These are phyloP conservation scores for Apotomis capreana DNA, from an alignment of 2,888 invertebrate species.

Conservation along the genomic window DNA sequence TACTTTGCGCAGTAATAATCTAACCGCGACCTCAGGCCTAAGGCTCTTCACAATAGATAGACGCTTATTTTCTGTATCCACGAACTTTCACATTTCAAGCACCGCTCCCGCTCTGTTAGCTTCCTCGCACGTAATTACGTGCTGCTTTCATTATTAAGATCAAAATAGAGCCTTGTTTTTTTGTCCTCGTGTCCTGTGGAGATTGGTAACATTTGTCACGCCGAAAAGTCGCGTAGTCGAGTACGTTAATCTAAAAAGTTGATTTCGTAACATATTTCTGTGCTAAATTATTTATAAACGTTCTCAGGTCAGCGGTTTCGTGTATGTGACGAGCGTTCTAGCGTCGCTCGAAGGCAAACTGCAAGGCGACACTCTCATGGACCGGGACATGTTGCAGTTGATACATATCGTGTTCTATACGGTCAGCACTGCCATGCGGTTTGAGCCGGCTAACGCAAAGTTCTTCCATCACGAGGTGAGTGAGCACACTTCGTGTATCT, in stretches of 20 bases:
- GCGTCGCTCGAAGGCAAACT: conserved; percentile 95
- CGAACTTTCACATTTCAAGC: no score
- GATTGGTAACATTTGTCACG: no score
- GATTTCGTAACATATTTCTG: no score
- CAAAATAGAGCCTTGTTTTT: neutral
- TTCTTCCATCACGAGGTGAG: conserved; percentile 97
- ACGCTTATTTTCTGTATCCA: no score
- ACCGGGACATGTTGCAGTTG: conserved; percentile 88
- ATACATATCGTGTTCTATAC: conserved; percentile 96
- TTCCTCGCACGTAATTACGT: no score
- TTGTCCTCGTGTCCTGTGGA: neutral
- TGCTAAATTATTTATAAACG: neutral
- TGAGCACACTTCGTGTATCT: conserved; percentile 5
- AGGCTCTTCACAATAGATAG: no score
- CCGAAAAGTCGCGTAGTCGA: no score
- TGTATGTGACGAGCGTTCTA: conserved; percentile 97
- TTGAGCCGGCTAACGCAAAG: conserved; percentile 99
- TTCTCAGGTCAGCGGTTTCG: conserved; percentile 93
- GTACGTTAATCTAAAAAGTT: neutral
- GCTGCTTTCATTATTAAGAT: no score
- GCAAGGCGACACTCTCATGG: conserved; percentile 69
- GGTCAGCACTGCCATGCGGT: conserved; percentile 98
- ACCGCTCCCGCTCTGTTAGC: no score
- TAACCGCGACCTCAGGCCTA: no score
- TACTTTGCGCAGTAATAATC: no score